A percentile compares a stretch with the other conserved stretches of the same genome.
These are phyloP conservation scores for Malacoraja senta DNA, from an alignment of 2,797 vertebrate genomes.

Conservation along the genomic window DNA sequence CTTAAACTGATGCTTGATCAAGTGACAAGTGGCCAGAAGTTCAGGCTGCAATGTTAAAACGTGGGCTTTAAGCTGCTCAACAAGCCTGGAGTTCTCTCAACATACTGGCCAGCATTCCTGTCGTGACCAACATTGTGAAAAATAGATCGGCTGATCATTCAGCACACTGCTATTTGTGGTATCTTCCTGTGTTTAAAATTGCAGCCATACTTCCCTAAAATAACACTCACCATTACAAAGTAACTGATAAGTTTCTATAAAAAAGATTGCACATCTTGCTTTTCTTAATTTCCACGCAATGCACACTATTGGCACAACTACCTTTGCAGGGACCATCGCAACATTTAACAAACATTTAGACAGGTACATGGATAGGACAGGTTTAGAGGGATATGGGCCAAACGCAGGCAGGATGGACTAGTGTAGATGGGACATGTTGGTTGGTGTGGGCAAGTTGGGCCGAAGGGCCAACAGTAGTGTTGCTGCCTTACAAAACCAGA, in stretches of 20 bases:
- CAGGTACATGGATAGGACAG: too few species aligned
- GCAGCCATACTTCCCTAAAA: not conserved
- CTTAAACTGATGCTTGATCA: not conserved
- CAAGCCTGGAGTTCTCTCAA: not conserved
- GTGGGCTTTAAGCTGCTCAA: not conserved
- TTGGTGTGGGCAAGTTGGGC: too few species aligned
- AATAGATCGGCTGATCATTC: not conserved
- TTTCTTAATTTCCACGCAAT: not conserved
- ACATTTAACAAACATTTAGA: too few species aligned
- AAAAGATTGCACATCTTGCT: not conserved
- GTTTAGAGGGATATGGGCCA: too few species aligned
- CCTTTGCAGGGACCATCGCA: too few species aligned
- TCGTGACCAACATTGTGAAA: not conserved
- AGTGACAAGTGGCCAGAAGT: not conserved
- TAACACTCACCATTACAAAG: conserved; percentile 16
- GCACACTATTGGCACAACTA: not conserved
- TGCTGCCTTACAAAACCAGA: too few species aligned
- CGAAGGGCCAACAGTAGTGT: too few species aligned
- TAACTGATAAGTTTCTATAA: not conserved
- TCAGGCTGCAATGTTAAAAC: not conserved
- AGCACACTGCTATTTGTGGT: not conserved
- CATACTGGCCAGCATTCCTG: not conserved
- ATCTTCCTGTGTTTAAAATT: not conserved
- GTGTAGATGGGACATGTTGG: too few species aligned
- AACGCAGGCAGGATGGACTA: too few species aligned